A percentile compares a stretch with the other conserved stretches of the same genome.
Evolutionary conservation across 2,113 vertebrate genomes (phyloP).

Genomic region (Rhineura floridana): DNA sequence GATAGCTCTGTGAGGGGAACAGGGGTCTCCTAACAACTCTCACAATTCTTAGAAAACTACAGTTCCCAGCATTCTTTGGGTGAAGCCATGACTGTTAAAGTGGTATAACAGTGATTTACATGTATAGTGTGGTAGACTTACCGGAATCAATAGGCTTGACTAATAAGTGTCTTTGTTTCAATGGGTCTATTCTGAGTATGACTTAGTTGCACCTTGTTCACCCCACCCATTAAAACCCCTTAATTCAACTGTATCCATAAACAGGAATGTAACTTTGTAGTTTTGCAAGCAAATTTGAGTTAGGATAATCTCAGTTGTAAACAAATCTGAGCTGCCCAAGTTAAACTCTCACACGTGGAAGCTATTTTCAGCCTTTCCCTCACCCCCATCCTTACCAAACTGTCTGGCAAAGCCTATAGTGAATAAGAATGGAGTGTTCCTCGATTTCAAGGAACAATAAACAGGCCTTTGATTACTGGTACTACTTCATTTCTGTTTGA

Average conservation of each 20-base stretch:
- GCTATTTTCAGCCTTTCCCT: background rate
- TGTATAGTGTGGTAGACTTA: too few species aligned
- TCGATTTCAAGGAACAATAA: conserved; percentile 44
- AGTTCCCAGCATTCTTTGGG: too few species aligned
- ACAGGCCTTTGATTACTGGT: conserved; percentile 44
- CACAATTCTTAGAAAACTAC: too few species aligned
- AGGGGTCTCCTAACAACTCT: too few species aligned
- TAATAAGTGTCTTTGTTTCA: too few species aligned
- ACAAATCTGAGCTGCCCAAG: background rate
- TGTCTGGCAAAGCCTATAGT: background rate
- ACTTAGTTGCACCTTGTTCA: background rate
- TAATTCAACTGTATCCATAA: background rate
- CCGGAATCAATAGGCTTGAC: too few species aligned
- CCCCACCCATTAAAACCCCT: background rate
- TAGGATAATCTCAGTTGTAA: background rate
- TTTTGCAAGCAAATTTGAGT: background rate
- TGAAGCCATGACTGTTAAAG: too few species aligned
- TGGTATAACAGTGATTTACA: too few species aligned
- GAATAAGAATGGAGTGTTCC: background rate
- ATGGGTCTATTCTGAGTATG: too few species aligned
- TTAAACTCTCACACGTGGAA: conserved; percentile 12
- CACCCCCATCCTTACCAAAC: background rate
- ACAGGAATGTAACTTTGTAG: background rate
- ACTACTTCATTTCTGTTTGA: background rate
- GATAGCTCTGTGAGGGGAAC: too few species aligned